Base-by-base conservation (phyloP, 1,140 invertebrate species). In the Apis laboriosa region DNA sequence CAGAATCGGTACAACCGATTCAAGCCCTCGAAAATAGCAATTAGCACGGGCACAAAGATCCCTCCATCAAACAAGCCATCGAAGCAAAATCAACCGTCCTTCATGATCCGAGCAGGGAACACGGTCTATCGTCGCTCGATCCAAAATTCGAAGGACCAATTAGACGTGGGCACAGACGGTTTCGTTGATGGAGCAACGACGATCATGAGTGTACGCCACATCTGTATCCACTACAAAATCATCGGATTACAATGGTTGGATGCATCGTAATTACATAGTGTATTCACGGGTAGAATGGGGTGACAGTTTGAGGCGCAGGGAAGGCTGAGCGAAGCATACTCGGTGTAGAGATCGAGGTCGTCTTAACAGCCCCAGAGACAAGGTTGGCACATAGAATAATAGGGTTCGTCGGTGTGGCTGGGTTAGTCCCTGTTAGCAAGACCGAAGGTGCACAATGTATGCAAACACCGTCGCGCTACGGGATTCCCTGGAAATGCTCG, bases 331-430 rank as follows among this genome's bases (percentile, higher is more conserved):
- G 78, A 86, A 83, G 34, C 88, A 82, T 70, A 43, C 34, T 84
- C 84, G 83, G 86, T 77, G 81, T 68, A 66, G 88, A 89, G 84
- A 88, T 19, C 90, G 86, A 13, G 90, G 84, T 89, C 88, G 90
- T 86, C 87, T 90, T 90, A 91, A 92, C 90, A 91, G 90, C 90
- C 84, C 88, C 88, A 87, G 91, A 91, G 89, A 91, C 90, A 83
- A 87, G 88, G 77, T 74, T 91, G 90, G 88, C 84, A 90, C 87
- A 87, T 91, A 88, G 90, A 90, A 92, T 92, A 92, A 92, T 91
- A 87, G 90, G 88, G 85, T 84, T 85, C 68, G 86, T 78, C 67
- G 75, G 77, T 80, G 84, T 79, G 60, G 83, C 43, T 56, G 66
- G 80, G 85, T 88, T 89, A 84, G 85, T 88, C 84, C 80, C 85